Percentiles rank a stretch among this genome's conserved stretches.
Conservation (phyloP, 1,140 invertebrate genomes). For the Cotesia typhae region DNA sequence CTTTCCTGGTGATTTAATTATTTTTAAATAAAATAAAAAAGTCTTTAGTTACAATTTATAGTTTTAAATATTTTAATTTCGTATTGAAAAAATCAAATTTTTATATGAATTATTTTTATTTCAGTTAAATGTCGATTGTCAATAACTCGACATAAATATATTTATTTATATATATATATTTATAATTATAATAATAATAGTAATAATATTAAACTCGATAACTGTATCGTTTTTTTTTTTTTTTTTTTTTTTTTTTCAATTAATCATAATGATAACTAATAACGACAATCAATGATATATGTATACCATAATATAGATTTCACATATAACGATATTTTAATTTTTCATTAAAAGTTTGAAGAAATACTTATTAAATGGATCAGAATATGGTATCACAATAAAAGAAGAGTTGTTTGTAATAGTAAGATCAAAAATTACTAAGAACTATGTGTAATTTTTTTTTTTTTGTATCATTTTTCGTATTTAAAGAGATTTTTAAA, state of each 20-base stretch:
- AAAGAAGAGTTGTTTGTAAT: constrained; percentile 18
- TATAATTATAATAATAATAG: not conserved
- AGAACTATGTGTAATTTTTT: constrained; percentile 33
- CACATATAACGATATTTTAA: constrained; percentile 63
- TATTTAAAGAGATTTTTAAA: constrained; percentile 49
- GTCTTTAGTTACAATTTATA: too few species aligned
- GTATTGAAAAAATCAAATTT: not conserved
- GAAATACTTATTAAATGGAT: constrained; percentile 12
- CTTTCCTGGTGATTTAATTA: constrained; percentile 1
- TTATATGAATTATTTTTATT: constrained; percentile 2
- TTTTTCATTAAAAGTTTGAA: constrained; percentile 30
- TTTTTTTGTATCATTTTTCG: constrained; percentile 40
- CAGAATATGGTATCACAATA: constrained; percentile 11
- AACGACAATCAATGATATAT: constrained; percentile 62
- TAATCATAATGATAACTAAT: constrained; percentile 60
- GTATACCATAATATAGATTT: constrained; percentile 63
- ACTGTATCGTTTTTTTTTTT: constrained; percentile 48
- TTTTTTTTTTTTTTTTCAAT: constrained; percentile 39
- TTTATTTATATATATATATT: too few species aligned
- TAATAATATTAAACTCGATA: constrained; percentile 31
- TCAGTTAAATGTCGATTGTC: constrained; percentile 34
- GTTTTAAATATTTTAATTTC: not conserved
- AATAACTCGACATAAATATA: constrained; percentile 35
- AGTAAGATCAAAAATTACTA: constrained; percentile 43
- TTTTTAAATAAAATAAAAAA: not conserved